phyloP scores from a whole-genome alignment of 2,113 vertebrate genomes.

The Nycticryphes semicollaris region DNA sequence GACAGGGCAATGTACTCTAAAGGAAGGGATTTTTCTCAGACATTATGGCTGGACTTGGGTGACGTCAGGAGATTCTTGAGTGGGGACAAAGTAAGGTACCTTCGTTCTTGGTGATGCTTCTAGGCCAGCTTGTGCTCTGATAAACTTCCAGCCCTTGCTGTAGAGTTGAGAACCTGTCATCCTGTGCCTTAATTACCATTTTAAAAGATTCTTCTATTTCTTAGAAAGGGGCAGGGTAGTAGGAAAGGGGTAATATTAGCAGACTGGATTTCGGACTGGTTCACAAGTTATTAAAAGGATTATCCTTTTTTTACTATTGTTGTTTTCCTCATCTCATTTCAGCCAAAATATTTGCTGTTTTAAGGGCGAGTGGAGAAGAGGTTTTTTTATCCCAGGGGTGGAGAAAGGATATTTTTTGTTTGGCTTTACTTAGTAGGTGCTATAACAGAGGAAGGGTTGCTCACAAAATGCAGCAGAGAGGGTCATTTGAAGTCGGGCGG shows the following conservation, averaged over 20 bases:
- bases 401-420: not conserved
- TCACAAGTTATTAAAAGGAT: not conserved
- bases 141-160: not conserved
- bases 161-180: not conserved
- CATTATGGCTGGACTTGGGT: rapidly evolving
- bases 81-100: not conserved
- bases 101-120: not conserved
- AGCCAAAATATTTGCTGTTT: not conserved
- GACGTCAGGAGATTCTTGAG: not conserved
- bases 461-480: not conserved
- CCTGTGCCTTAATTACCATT: not conserved
- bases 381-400: not conserved
- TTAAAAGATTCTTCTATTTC: not conserved
- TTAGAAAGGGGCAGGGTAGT: not conserved
- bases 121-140: not conserved
- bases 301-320: rapidly evolving
- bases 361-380: not conserved
- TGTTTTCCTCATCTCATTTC: not conserved
- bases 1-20: not conserved
- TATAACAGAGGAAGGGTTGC: not conserved
- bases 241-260: not conserved
- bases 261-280: not conserved
- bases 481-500: not conserved
- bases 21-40: not conserved
- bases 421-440: not conserved